Base-by-base conservation (phyloP, 2,888 invertebrate genomes). In the Cantharis nigra region DNA sequence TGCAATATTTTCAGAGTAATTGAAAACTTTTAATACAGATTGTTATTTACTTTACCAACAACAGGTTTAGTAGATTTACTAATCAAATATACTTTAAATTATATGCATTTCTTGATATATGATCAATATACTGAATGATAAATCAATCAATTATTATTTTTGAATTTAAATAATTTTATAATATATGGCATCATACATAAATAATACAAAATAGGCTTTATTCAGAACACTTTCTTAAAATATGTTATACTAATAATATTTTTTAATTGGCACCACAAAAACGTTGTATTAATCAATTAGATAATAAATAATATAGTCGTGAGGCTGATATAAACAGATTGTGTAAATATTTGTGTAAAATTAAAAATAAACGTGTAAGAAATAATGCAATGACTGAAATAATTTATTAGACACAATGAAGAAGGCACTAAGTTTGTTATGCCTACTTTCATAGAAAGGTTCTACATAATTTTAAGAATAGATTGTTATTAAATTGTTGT, bases 291-390 rank as follows among this genome's bases (percentile, higher is more conserved):
- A 81, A 81, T 77, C 78, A 79, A 79, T 74, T 80, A 82, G 79
- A 71, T 84, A 85, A 83, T 82, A 84, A 85, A 82, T n/a, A 49
- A 49, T 83, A 82, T 84, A 85, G 84, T 83, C 83, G 81, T 82
- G 82, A 83, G 83, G 84, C 84, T 84, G 83, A 84, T 82, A 81
- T 85, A 85, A 85, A 83, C 84, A 85, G 85, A 83, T 85, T 84
- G 85, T 86, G 79, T 81, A 82, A 85, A 82, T 80, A 82, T 84
- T 83, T 87, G 81, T 86, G 84, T 84, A 84, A 86, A 83, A 85
- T 83, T 81, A 80, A 79, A 84, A 83, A 81, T 84, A 84, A 85
- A 83, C 79, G 79, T 82, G 79, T 81, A 75, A 74, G 84, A 84
- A 85, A 84, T 79, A 84, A 84, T 85, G 84, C 85, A 86, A 85